Base-by-base conservation (phyloP, 37 sponge, comb jelly and placozoan genomes). In the Chondrilla cf. caribensis region DNA sequence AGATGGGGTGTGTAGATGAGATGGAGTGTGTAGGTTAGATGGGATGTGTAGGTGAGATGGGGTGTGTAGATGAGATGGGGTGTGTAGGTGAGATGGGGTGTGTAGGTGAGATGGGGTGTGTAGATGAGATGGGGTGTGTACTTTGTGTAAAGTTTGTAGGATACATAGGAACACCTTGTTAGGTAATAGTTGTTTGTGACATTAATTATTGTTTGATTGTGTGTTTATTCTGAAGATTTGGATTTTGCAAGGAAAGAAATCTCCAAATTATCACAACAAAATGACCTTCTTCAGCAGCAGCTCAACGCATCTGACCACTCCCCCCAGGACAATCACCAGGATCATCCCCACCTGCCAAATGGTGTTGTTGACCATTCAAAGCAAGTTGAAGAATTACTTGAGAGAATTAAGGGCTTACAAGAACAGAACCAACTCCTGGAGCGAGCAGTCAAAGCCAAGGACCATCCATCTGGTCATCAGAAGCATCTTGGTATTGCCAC, bases 181-280 rank as follows among this genome's bases (percentile, higher is more conserved):
- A n/a, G n/a, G n/a, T n/a, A n/a, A n/a, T n/a, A n/a, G n/a, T n/a
- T n/a, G n/a, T n/a, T n/a, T n/a, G n/a, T n/a, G n/a, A n/a, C 0
- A 36, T 64, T 14, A 36, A 6, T 29, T 42, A 84, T 29, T 65
- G 37, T 24, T 37, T 38, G 1, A 31, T 37, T 76, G 26, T 39
- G 19, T 22, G 14, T 26, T 38, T 38, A 37, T 33, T n/a, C 24
- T 73, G 8, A 3, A 73, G 76, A 11, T 38, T 25, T 73, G 0
- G 47, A 73, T 11, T 37, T 36, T 21, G 44, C 76, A 33, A 28
- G 38, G 77, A 73, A 76, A 32, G 81, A 84, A 36, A 81, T 60
- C 25, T 84, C 60, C 24, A 26, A 80, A 38, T 60, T 89, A 17
- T n/a, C 64, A n/a, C 85, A 81, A 5, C 47, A 55, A 0, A 84